Evolutionary conservation across 2,888 invertebrate species (phyloP), one percentile per base, ranked within the genome.

Genomic region (Microplitis deprimator): DNA sequence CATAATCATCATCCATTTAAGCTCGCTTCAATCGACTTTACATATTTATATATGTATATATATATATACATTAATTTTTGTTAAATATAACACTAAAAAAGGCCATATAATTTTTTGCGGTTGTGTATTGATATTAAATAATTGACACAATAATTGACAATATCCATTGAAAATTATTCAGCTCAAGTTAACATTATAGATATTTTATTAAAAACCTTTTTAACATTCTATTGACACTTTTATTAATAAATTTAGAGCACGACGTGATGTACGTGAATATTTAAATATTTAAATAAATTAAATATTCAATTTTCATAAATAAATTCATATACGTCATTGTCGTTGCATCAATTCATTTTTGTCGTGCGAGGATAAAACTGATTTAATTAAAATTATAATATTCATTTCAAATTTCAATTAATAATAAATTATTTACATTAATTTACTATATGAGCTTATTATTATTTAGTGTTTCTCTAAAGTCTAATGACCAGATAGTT

Each of bases 91-190:
- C 5, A 1, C 50, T 50, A 13, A 50, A 50, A 50, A 50, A 59
- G 65, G 50, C 29, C 65, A 73, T 73, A 65, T 64, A 65, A 20
- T 67, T 13, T 50, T 50, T 50, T 17, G 60, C 1, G 39, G 20
- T 73, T 41, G 17, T 68, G 68, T 41, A 20, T 68, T 16, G 13
- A 68, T 68, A 13, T 8, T 68, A 29, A 62, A 20, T 68, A 75
- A 75, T 65, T 73, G 73, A 39, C 67, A 67, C 60, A 59, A 64
- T 29, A 61, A 72, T 72, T 72, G 71, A 72, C 71, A 72, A 62
- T 60, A 70, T 62, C 17, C 16, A 72, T 72, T 70, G 16, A 39
- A 68, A 59, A 70, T 70, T 70, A 70, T 70, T 59, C 39, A 29
- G 20, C 62, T 38, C 5, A 10, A 20, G 29, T 29, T 68, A 41